Evolutionary conservation across 2,797 vertebrate species (phyloP).

Genomic region (Martes flavigula): DNA sequence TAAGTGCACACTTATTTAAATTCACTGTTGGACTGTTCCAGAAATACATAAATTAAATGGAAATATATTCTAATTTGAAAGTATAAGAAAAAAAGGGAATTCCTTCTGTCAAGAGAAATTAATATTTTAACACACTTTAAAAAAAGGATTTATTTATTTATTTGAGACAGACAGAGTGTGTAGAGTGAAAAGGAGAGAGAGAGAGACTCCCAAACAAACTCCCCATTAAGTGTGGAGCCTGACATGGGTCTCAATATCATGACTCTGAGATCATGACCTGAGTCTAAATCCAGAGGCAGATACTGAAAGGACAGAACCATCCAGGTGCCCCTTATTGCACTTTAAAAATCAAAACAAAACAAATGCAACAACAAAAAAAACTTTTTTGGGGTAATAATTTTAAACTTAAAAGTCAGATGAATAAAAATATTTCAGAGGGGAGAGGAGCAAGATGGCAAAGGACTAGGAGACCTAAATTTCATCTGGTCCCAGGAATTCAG

Average conservation of each 20-base stretch:
- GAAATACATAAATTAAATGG: not conserved
- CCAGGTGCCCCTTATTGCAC: not conserved
- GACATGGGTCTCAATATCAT: not conserved
- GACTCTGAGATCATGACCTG: not conserved
- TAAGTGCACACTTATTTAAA: not conserved
- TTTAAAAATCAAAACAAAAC: not conserved
- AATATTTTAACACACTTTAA: not conserved
- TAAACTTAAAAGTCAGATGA: not conserved
- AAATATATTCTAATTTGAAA: not conserved
- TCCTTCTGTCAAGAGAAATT: not conserved
- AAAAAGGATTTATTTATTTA: not conserved
- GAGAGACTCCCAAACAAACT: not conserved
- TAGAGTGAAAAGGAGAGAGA: not conserved
- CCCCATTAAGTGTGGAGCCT: not conserved
- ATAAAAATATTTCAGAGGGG: not conserved
- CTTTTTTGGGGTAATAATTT: not conserved
- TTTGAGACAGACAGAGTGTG: not conserved
- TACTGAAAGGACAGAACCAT: not conserved
- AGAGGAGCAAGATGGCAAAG: too few relatives aligned
- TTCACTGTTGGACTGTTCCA: not conserved
- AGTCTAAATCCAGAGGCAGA: not conserved
- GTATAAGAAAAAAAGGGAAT: not conserved
- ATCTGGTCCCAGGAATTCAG: too few relatives aligned
- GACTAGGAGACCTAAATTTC: too few relatives aligned
- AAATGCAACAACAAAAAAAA: not conserved